Conservation (phyloP, 2,797 vertebrate genomes). For the Anguilla pacifica region DNA sequence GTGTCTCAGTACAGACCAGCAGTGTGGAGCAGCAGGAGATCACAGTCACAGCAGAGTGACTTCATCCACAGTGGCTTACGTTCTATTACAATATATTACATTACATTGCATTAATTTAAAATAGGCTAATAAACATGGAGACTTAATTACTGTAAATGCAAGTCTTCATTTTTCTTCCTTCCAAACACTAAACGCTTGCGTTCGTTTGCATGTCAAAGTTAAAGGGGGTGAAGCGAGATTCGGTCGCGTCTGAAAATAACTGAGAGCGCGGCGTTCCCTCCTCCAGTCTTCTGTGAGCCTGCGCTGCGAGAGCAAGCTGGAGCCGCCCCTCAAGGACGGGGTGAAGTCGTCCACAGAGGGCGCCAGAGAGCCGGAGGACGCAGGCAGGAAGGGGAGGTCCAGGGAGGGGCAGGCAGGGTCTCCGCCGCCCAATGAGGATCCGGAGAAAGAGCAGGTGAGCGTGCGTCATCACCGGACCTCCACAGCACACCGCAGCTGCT, state of each 20-base stretch:
- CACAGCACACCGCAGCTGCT: background rate
- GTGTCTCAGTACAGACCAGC: no score
- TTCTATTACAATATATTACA: no score
- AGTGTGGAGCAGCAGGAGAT: constrained; percentile 62
- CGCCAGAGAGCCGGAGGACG: constrained; percentile 58
- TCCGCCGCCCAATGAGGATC: constrained; percentile 35
- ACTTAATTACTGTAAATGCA: background rate
- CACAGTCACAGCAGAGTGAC: background rate
- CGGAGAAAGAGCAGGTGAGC: constrained; percentile 51
- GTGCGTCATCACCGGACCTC: background rate
- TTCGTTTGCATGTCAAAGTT: background rate
- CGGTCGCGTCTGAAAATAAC: background rate
- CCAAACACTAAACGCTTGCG: background rate
- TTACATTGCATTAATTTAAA: no score
- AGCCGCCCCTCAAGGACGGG: constrained; percentile 43
- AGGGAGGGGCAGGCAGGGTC: constrained; percentile 42
- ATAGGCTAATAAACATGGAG: no score
- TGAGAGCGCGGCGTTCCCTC: background rate
- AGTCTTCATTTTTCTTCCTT: background rate
- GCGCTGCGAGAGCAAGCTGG: constrained; percentile 48
- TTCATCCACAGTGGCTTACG: no score
- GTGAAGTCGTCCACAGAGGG: constrained; percentile 50
- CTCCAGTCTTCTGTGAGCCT: background rate
- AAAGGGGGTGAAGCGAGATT: background rate
- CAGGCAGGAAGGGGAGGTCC: constrained; percentile 47